Conservation (phyloP, 2,888 invertebrate genomes). For the Polyommatus icarus region DNA sequence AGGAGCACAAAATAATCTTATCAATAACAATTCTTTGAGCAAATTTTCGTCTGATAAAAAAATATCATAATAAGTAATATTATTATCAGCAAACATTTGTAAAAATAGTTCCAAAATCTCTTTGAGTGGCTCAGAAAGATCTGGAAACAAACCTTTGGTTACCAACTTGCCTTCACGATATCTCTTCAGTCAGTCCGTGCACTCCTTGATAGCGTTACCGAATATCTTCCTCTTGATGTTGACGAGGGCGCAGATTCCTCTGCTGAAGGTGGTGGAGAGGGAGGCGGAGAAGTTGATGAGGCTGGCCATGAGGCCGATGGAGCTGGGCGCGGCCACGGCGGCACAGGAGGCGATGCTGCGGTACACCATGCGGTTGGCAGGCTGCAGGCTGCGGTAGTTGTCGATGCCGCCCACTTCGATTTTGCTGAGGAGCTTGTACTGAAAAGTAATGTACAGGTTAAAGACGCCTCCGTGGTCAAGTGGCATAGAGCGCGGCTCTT, state of each 20-base stretch:
- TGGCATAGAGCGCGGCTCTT: no score
- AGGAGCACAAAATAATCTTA: not conserved
- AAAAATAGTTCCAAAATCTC: not conserved
- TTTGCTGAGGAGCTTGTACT: slow-evolving; percentile 64
- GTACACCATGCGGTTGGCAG: slow-evolving; percentile 62
- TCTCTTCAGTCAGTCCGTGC: slow-evolving; percentile 37
- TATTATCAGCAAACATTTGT: slow-evolving; percentile 8
- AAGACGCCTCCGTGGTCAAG: no score
- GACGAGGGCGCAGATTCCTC: slow-evolving; percentile 53
- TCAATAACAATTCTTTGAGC: slow-evolving; percentile 19
- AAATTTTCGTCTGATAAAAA: slow-evolving; percentile 7
- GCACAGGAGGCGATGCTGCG: slow-evolving; percentile 60
- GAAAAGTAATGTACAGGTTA: slow-evolving; percentile 32
- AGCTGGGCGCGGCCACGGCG: slow-evolving; percentile 49
- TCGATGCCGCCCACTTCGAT: slow-evolving; percentile 61
- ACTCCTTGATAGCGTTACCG: slow-evolving; percentile 46
- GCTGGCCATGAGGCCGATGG: slow-evolving; percentile 47
- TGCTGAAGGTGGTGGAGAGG: slow-evolving; percentile 49
- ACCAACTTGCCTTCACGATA: not conserved
- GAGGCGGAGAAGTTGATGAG: slow-evolving; percentile 53
- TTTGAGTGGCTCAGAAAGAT: not conserved
- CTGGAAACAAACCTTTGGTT: not conserved
- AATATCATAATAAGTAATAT: slow-evolving; percentile 7
- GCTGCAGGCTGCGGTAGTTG: slow-evolving; percentile 73
- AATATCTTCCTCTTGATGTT: slow-evolving; percentile 58